phyloP scores from a whole-genome alignment of 2,797 vertebrate species.

The Cuculus canorus region DNA sequence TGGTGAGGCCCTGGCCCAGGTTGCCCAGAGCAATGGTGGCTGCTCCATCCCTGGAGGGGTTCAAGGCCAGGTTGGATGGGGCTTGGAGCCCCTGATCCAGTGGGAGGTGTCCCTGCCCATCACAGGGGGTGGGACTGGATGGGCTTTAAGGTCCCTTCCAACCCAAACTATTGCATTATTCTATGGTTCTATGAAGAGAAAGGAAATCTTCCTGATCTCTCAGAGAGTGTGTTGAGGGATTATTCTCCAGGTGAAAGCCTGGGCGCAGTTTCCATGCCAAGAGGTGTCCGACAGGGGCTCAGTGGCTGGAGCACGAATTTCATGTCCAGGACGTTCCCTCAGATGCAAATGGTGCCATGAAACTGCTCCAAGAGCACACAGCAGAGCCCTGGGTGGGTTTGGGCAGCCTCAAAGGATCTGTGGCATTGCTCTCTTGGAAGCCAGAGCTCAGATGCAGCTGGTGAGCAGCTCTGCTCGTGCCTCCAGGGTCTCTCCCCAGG shows the following conservation, averaged over 20 bases:
- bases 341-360: no score
- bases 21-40: no score
- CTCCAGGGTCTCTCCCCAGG: fast-evolving
- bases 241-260: background rate
- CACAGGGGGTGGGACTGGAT: no score
- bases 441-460: background rate
- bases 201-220: background rate
- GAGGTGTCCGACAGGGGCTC: background rate
- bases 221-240: background rate
- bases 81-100: no score
- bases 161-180: no score
- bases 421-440: fast-evolving
- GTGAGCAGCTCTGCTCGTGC: fast-evolving
- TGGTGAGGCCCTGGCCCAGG: no score
- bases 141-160: no score
- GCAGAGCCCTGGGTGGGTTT: background rate
- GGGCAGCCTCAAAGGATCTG: background rate
- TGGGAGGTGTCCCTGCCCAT: no score
- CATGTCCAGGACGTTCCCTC: background rate
- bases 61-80: no score
- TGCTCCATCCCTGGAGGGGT: no score
- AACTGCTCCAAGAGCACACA: background rate
- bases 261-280: background rate
- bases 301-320: background rate
- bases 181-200: no score